Evolutionary conservation across 2,113 vertebrate genomes (phyloP).

Genomic region (Eleginops maclovinus): DNA sequence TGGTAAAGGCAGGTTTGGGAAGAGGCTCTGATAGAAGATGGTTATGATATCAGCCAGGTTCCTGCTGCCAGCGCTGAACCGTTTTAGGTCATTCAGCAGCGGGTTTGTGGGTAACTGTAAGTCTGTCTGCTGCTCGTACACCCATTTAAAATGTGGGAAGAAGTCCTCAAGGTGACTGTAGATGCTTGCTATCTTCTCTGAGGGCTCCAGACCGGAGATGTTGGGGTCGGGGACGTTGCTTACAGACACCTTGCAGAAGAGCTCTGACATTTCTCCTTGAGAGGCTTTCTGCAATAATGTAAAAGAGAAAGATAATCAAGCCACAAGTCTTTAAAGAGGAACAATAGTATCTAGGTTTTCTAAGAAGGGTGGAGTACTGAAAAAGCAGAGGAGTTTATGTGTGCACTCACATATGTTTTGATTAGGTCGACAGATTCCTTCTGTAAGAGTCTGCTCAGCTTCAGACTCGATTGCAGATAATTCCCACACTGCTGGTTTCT

Average conservation of each 20-base stretch:
- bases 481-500: conserved; percentile 58
- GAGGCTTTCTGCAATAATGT: conserved; percentile 75
- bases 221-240: conserved; percentile 72
- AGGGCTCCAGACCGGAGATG: conserved; percentile 74
- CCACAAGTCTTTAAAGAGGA: neutral
- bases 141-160: conserved; percentile 73
- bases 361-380: neutral
- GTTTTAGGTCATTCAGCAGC: conserved; percentile 52
- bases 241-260: conserved; percentile 74
- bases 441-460: conserved; percentile 61
- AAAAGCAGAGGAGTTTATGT: conserved; percentile 22
- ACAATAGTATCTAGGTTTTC: neutral
- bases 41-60: conserved; percentile 49
- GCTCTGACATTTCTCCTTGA: conserved; percentile 75
- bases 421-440: conserved; percentile 73
- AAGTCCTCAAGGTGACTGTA: conserved; percentile 75
- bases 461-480: conserved; percentile 63
- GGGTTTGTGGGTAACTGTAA: conserved; percentile 62
- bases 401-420: conserved; percentile 80
- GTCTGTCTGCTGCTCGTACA: conserved; percentile 81
- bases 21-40: conserved; percentile 67
- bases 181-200: conserved; percentile 73
- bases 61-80: neutral
- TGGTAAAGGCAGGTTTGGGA: conserved; percentile 77
- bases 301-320: neutral